Evolutionary conservation across 2,888 invertebrate species (phyloP).

Genomic region (Digitonthophagus gazella): DNA sequence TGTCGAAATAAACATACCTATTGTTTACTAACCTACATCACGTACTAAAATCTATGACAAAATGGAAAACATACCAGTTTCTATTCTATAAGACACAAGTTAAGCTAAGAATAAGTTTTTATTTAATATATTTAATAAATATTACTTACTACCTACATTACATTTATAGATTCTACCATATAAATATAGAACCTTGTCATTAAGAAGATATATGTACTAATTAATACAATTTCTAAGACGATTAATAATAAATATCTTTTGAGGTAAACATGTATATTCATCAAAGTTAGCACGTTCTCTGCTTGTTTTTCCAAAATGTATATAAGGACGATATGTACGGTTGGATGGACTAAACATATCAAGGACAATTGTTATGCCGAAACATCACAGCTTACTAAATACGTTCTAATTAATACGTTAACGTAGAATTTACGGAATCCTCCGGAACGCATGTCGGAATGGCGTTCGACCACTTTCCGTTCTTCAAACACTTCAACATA

Average conservation of each 20-base stretch:
- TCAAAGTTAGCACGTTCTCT: neutral
- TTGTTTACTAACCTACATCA: too few species aligned
- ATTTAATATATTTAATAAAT: too few species aligned
- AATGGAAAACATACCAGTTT: too few species aligned
- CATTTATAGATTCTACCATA: too few species aligned
- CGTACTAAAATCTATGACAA: too few species aligned
- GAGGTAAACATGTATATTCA: neutral
- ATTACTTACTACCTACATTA: too few species aligned
- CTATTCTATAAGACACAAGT: too few species aligned
- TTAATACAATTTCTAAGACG: too few species aligned
- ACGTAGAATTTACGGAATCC: constrained; percentile 15
- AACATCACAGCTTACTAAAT: constrained; percentile 11
- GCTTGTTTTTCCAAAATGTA: neutral
- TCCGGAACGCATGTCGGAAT: constrained; percentile 68
- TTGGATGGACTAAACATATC: constrained; percentile 14
- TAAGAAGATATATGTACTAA: too few species aligned
- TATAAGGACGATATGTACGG: constrained; percentile 14
- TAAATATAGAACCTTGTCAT: too few species aligned
- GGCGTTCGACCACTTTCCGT: constrained; percentile 83
- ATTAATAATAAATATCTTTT: neutral
- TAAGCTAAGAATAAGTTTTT: too few species aligned
- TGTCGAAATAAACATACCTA: too few species aligned
- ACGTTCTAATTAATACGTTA: neutral
- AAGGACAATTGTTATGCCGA: constrained; percentile 8
- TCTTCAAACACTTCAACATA: constrained; percentile 75